These are phyloP conservation scores for Atherinomorus stipes DNA, from an alignment of 2,113 vertebrate species.

Conservation along the genomic window DNA sequence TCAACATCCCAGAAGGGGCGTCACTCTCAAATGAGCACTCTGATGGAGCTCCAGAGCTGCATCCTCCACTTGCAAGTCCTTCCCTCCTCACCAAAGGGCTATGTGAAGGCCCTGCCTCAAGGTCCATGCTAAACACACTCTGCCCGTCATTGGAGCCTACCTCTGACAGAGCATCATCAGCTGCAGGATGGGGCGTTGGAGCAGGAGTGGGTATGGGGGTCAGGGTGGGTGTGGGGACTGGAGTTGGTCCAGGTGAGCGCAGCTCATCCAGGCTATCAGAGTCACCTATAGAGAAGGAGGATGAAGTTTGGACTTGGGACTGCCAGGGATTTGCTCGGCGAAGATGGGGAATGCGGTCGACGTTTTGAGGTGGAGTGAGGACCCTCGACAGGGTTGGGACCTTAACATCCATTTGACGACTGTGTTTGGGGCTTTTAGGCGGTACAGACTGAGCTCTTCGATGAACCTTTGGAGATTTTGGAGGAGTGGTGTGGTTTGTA, in stretches of 20 bases:
- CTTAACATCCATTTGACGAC: constrained; percentile 82
- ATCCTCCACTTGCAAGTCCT: constrained; percentile 48
- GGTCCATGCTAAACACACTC: constrained; percentile 80
- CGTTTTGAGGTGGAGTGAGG: constrained; percentile 85
- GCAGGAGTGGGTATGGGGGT: constrained; percentile 27
- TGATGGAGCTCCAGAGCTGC: constrained; percentile 83
- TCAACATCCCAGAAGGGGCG: constrained; percentile 62
- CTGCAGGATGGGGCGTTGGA: constrained; percentile 16
- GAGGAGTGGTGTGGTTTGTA: constrained; percentile 58
- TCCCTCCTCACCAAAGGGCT: constrained; percentile 62
- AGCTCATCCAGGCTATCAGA: constrained; percentile 61
- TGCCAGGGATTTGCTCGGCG: constrained; percentile 88
- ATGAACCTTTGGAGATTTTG: constrained; percentile 82
- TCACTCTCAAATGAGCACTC: constrained; percentile 88
- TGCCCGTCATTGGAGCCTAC: constrained; percentile 76
- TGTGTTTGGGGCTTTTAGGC: constrained; percentile 88
- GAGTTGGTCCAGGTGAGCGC: constrained; percentile 50
- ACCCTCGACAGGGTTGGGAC: constrained; percentile 84
- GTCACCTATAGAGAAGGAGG: constrained; percentile 86
- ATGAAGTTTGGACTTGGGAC: constrained; percentile 88
- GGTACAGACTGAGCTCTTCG: constrained; percentile 84
- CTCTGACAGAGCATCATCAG: constrained; percentile 74
- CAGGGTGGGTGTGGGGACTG: constrained; percentile 39
- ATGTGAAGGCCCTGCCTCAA: constrained; percentile 65
- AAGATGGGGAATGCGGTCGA: constrained; percentile 90